phyloP scores from a whole-genome alignment of 1,140 invertebrate species.

The Himalopsyche phryganea region DNA sequence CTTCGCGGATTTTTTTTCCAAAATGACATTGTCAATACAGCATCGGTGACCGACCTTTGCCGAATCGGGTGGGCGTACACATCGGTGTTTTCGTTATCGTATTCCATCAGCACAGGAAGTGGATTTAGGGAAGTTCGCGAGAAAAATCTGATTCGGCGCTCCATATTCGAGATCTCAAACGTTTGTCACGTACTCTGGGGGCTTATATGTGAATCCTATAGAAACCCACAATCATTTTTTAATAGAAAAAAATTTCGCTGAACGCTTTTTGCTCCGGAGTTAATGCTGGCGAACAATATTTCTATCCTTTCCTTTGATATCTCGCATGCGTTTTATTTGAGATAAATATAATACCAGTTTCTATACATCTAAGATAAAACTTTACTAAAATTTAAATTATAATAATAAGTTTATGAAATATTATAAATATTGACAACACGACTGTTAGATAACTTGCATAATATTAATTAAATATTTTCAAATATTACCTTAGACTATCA shows the following conservation, averaged over 20 bases:
- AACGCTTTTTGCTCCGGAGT: not conserved
- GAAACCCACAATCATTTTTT: constrained; percentile 5
- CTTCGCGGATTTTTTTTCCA: not conserved
- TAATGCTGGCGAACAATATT: no score
- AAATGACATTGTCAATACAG: not conserved
- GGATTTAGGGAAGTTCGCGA: not conserved
- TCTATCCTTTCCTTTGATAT: no score
- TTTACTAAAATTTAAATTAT: no score
- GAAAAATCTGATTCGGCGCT: not conserved
- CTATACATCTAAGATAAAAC: no score
- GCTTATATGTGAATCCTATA: not conserved
- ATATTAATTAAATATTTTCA: no score
- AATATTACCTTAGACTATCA: no score
- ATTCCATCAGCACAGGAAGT: not conserved
- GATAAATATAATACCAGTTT: no score
- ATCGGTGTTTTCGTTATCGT: not conserved
- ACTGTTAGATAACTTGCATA: no score
- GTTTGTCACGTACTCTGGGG: constrained; percentile 7
- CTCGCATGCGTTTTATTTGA: no score
- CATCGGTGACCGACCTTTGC: not conserved
- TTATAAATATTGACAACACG: no score
- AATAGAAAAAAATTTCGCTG: not conserved
- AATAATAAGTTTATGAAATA: no score
- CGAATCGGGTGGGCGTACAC: not conserved
- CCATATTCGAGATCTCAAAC: not conserved